Evolutionary conservation across 2,797 vertebrate genomes (phyloP), one percentile per base, ranked within the genome.

Genomic region (Crypturellus tataupa): DNA sequence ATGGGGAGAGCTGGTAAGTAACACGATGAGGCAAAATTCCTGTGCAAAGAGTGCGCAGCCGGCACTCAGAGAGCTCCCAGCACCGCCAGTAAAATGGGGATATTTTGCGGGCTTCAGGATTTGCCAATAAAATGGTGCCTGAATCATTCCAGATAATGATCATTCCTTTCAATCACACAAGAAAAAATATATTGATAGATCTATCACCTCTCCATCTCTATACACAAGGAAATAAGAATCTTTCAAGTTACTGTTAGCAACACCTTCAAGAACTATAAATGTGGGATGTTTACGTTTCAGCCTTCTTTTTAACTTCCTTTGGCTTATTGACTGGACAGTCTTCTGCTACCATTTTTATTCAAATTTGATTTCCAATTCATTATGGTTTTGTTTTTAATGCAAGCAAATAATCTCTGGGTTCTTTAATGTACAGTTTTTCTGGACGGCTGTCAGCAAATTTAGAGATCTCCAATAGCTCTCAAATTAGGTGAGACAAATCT

Each of bases 291-390:
- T 24, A 59, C 20, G 21, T 13, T 68, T 33, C 40, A 55, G 63
- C 55, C 29, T 60, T 39, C 5, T 27, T 69, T 75, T 10, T 65
- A 29, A 16, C 27, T 75, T 40, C 72, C 53, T 39, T 3, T 31
- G 47, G 13, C 27, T 86, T 77, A 68, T 73, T 73, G 89, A 93
- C 67, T 56, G 37, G 14, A 9, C 62, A 67, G 21, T 75, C 69
- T 88, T 31, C 85, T 79, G 39, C 71, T 86, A 81, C 68, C 77
- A 68, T 59, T 92, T 85, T 27, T 70, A 72, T 31, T 91, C 73
- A 86, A 73, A 86, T 59, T 39, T 75, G 44, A 91, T 85, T 82
- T 94, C 60, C 77, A 68, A 58, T 20, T n/a, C 21, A n/a, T 60
- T 88, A 68, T 40, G 21, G 21, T 24, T 79, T 40, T 82, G 24